Evolutionary conservation across 2,888 invertebrate species (phyloP), one percentile per base, ranked within the genome.

Genomic region (Hypercompe scribonia): DNA sequence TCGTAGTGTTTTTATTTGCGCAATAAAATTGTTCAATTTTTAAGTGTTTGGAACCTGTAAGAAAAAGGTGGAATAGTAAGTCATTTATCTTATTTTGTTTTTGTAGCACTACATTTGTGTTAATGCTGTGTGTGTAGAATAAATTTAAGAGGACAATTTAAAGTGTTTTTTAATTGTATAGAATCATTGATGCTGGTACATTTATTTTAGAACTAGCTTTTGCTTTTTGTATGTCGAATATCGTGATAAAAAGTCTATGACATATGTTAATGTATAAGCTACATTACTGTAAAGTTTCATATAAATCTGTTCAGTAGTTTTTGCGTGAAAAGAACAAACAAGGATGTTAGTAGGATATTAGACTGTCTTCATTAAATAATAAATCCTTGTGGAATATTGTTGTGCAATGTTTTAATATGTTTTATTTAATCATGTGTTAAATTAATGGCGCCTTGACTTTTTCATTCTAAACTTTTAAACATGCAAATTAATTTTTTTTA

Each of bases 1-100:
- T 73, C 78, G 78, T 71, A 36, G 34, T 54, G 54, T 68, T 33
- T 65, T 10, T 46, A 36, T 58, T n/a, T 36, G 13, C 36, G n/a
- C 0, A 28, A 11, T 34, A 46, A 46, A 31, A 36, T 31, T 36
- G 58, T 39, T 70, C 64, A 33, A 50, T 46, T 33, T 18, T 24
- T 1, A 46, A 21, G n/a, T 46, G 50, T 54, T 68, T 28, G 10
- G 28, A 58, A 54, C 31, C 21, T 8, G 50, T 15, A 34, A 54
- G 10, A 50, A 24, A n/a, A 36, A 61, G 31, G 15, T 31, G 1
- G 15, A 2, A 68, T 36, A 36, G 68, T 68, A 68, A 68, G 68
- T 68, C 15, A 54, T 58, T 28, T 18, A 58, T n/a, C 15, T 68
- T 54, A 34, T 28, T 24, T 46, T 58, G 2, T 61, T 61, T 61